Base-by-base conservation (phyloP, 2,888 invertebrate species). In the Nomada goodeniana region DNA sequence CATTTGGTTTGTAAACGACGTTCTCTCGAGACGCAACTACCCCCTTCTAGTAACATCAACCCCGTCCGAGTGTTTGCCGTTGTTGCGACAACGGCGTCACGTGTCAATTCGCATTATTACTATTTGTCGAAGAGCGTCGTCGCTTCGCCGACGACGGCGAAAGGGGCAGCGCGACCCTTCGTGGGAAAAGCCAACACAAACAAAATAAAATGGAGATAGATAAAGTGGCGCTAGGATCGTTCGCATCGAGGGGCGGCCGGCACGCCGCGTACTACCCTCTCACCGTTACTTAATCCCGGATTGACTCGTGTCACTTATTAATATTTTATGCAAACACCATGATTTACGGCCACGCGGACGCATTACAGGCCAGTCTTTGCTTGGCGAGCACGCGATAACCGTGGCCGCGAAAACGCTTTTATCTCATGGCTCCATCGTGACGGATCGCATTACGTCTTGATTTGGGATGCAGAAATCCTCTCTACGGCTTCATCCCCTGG, bases 221-320 rank as follows among this genome's bases (percentile, higher is more conserved):
- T 93, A 93, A 93, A 92, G 92, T 91, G 91, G 86, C 91, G 89
- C 67, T 73, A 53, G 59, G 85, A 88, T 83, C 76, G 79, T 47
- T 52, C 29, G 36, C 18, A 15, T 42, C 63, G 65, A 59, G 55
- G 76, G 75, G 65, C 55, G 64, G 68, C 44, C 75, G 59, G 29
- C 67, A 50, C 71, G 53, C 29, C 67, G 44, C 68, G 55, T 47
- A 23, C 63, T 47, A 52, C 78, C 61, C 65, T 53, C 57, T 42
- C 57, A 60, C 50, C 67, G 52, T 55, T 59, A 26, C 80, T 82
- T 93, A 93, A 93, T 93, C 93, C 93, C 89, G 92, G 93, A 93
- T 93, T 93, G 93, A 93, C 93, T 93, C 93, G 93, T 93, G 93
- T 93, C 92, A 91, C 93, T 93, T 93, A 93, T 93, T 93, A 93